Evolutionary conservation across 1,140 invertebrate species (phyloP).

Genomic region (Meloidogyne chitwoodi): DNA sequence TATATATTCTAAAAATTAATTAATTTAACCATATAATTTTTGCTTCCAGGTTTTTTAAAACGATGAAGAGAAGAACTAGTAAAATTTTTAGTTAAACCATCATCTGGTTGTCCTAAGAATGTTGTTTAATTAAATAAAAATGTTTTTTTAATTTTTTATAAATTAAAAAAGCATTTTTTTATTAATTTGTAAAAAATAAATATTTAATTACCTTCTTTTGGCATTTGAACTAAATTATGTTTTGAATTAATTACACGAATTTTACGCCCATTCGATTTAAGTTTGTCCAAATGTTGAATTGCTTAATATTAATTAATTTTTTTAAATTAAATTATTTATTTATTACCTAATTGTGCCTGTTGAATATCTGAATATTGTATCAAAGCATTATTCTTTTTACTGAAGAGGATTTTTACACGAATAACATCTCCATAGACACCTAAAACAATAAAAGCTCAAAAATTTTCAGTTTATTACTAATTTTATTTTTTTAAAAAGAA

Average conservation of each 20-base stretch:
- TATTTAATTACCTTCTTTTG: slow-evolving; percentile 96
- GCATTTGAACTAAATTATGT: slow-evolving; percentile 93
- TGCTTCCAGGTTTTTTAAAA: slow-evolving; percentile 98
- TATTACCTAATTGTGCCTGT: slow-evolving; percentile 90
- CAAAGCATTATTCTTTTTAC: slow-evolving; percentile 98
- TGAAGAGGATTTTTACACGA: slow-evolving; percentile 98
- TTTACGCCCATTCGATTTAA: slow-evolving; percentile 88
- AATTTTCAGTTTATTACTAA: background rate
- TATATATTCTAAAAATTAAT: background rate
- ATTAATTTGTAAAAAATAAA: too few relatives aligned
- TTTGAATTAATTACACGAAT: slow-evolving; percentile 95
- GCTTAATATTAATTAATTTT: slow-evolving; percentile 71
- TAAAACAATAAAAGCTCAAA: slow-evolving; percentile 64
- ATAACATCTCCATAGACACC: slow-evolving; percentile 99
- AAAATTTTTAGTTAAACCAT: slow-evolving; percentile 94
- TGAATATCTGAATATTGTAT: slow-evolving; percentile 97
- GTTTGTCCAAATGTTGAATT: slow-evolving; percentile 93
- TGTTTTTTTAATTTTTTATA: too few relatives aligned
- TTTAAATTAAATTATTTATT: slow-evolving; percentile 4
- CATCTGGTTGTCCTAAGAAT: slow-evolving; percentile 71
- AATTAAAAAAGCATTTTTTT: too few relatives aligned
- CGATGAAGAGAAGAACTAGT: slow-evolving; percentile 89
- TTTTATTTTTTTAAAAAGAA: background rate
- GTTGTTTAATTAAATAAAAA: too few relatives aligned
- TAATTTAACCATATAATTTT: slow-evolving; percentile 81